Base-by-base conservation (phyloP, 1,140 invertebrate genomes). In the Brachionus plicatilis region DNA sequence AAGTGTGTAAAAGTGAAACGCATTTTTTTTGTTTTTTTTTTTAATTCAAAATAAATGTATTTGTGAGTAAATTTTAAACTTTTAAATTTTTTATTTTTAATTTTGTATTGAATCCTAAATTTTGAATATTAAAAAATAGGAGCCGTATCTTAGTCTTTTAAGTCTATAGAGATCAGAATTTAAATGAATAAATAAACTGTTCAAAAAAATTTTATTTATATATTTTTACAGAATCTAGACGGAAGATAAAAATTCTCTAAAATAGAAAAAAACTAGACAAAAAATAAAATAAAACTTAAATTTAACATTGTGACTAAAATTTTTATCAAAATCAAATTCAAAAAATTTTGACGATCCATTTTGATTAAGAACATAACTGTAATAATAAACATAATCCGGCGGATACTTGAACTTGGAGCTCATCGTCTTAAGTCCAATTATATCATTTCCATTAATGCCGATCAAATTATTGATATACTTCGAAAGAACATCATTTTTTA, bases 351-450 rank as follows among this genome's bases (percentile, higher is more conserved):
- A 11, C 20, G 68, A 72, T 12, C 45, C 72, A 50, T 76, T 76
- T 76, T 76, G 72, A 50, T 76, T 76, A 9, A 76, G 20, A 29
- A 76, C 43, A 50, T 76, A 76, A 27, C 24, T 50, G 47, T 76
- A 76, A 76, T 76, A 76, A 53, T 76, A 76, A 7, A 76, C 17
- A 50, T 76, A 76, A 50, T 76, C 72, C 1, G 72, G 72, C 12
- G 72, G 72, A 47, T 76, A 76, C 47, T 76, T 76, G 47, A 50
- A 76, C 45, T 76, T 76, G 9, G 72, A 76, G 20, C 24, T 29
- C 12, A 76, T 2, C 8, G n/a, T 76, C 20, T 76, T 76, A 12
- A 76, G 47, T 27, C 43, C 72, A 12, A 76, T 50, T 11, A 76
- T 29, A 50, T 76, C 72, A 29, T 76, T 76, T 50, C 43, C 68